phyloP scores from a whole-genome alignment of 2,113 vertebrate genomes.

The Megaceryle torquata region DNA sequence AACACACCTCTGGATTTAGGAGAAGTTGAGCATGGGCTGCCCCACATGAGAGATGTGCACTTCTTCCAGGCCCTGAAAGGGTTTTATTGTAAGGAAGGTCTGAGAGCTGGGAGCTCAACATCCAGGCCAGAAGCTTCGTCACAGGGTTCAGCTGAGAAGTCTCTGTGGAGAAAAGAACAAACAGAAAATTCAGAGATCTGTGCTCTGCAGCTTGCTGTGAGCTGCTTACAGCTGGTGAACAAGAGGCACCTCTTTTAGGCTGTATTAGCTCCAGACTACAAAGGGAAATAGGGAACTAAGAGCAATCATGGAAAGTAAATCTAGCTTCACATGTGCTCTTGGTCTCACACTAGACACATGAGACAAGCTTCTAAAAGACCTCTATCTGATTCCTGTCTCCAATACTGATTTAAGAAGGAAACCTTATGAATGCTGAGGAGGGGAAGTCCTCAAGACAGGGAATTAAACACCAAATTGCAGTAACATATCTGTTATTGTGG shows the following conservation, averaged over 20 bases:
- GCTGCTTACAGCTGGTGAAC: not conserved
- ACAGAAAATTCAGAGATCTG: not conserved
- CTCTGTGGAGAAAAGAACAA: constrained; percentile 33
- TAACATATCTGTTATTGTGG: not conserved
- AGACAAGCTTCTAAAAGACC: not conserved
- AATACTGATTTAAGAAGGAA: not conserved
- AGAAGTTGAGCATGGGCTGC: constrained; percentile 83
- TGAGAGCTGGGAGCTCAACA: constrained; percentile 82
- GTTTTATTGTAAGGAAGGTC: constrained; percentile 74
- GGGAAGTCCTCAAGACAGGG: not conserved
- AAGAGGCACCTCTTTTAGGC: not conserved
- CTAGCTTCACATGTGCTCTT: not conserved
- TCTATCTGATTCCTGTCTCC: not conserved
- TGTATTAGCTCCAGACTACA: no score
- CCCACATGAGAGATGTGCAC: constrained; percentile 76
- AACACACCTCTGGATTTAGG: constrained; percentile 39
- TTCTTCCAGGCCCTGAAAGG: constrained; percentile 80
- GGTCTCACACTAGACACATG: no score
- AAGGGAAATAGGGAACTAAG: not conserved
- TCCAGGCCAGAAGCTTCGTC: constrained; percentile 79
- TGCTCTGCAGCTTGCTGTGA: not conserved
- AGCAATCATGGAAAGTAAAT: not conserved
- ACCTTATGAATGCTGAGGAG: not conserved
- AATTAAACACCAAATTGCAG: not conserved
- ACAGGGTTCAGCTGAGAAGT: constrained; percentile 65